Evolutionary conservation across 1,140 invertebrate species (phyloP).

Genomic region (Brachionus rotundiformis): DNA sequence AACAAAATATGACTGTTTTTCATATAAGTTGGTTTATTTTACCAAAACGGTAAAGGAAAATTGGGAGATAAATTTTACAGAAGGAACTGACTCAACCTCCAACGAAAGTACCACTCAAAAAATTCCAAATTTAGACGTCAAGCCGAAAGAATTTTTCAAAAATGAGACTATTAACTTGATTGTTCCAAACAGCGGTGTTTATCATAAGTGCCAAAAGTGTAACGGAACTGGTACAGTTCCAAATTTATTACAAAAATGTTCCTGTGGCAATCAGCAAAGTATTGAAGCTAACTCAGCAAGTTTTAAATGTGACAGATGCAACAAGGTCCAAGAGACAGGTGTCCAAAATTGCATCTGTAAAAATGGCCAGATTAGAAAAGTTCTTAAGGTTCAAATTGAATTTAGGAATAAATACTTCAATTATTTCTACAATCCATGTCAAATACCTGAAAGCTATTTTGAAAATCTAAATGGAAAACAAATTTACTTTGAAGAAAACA

Average conservation of each 20-base stretch:
- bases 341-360: not conserved
- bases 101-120: not conserved
- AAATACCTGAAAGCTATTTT: not conserved
- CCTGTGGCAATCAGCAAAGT: not conserved
- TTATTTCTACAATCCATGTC: not conserved
- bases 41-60: not conserved
- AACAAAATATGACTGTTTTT: not conserved
- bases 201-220: not conserved
- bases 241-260: not conserved
- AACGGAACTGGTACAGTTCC: not conserved
- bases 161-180: not conserved
- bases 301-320: not conserved
- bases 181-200: not conserved
- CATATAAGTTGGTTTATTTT: not conserved
- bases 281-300: not conserved
- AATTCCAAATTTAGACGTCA: not conserved
- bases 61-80: constrained; percentile 12
- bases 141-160: constrained; percentile 13
- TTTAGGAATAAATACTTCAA: not conserved
- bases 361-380: not conserved
- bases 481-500: not conserved
- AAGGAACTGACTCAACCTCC: not conserved
- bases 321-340: not conserved
- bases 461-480: not conserved
- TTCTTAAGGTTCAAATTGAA: not conserved